Percentiles rank a stretch among this genome's conserved stretches.
Evolutionary conservation across 1,140 invertebrate genomes (phyloP).

Genomic region (Luehdorfia chinensis): DNA sequence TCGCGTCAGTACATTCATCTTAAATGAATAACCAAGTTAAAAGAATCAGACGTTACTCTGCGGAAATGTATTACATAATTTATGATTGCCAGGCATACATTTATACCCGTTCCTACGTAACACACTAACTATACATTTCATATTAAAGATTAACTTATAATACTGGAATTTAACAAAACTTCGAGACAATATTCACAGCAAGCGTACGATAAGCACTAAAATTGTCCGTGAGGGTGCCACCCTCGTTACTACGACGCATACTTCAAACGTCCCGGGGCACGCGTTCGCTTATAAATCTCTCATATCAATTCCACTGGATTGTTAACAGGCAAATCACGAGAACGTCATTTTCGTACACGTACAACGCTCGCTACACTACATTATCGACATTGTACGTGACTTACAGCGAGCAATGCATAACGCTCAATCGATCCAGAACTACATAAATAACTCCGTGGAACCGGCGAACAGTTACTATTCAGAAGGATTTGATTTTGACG

Average conservation of each 20-base stretch:
- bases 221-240: constrained; percentile 1
- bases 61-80: too few relatives aligned
- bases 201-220: constrained; percentile 3
- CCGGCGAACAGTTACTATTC: not conserved
- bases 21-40: too few relatives aligned
- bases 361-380: constrained; percentile 3
- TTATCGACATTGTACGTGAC: constrained; percentile 2
- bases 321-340: not conserved
- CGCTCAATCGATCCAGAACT: too few relatives aligned
- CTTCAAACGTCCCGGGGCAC: constrained; percentile 1
- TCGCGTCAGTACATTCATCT: too few relatives aligned
- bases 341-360: not conserved
- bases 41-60: too few relatives aligned
- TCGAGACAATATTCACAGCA: too few relatives aligned
- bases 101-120: too few relatives aligned
- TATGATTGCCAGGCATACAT: too few relatives aligned
- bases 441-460: constrained; percentile 1
- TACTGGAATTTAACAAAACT: too few relatives aligned
- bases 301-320: constrained; percentile 4
- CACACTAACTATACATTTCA: too few relatives aligned
- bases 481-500: constrained; percentile 14
- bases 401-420: not conserved
- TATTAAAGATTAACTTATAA: too few relatives aligned
- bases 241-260: not conserved
- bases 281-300: constrained; percentile 14